A percentile compares a stretch with the other conserved stretches of the same genome.
phyloP scores from a whole-genome alignment of 1,140 invertebrate genomes.

The Eulimnadia texana region DNA sequence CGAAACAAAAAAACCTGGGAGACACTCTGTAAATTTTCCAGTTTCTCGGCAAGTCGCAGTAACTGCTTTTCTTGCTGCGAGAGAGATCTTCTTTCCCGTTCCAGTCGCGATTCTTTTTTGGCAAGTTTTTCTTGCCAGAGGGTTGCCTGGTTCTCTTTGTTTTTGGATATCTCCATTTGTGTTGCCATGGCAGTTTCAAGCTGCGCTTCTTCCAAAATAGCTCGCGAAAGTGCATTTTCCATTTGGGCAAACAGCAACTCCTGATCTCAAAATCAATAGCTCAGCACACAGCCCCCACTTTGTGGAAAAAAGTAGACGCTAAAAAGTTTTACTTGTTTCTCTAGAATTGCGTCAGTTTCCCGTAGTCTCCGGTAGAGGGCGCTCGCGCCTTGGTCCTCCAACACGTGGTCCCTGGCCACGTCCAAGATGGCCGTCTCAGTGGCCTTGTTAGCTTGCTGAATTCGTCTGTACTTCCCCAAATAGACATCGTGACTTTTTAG shows the following conservation, averaged over 20 bases:
- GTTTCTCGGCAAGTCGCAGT: constrained; percentile 2
- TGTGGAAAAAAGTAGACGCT: neutral
- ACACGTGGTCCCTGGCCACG: neutral
- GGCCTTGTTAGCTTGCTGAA: neutral
- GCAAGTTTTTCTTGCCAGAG: neutral
- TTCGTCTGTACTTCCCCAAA: neutral
- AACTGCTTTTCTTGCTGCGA: neutral
- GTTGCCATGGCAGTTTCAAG: constrained; percentile 31
- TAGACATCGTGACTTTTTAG: neutral
- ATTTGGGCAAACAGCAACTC: neutral
- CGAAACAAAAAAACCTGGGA: too few relatives aligned
- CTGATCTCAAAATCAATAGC: neutral
- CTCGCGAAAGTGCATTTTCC: neutral
- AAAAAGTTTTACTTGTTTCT: neutral
- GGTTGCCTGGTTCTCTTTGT: neutral
- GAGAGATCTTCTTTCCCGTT: neutral
- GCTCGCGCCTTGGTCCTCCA: neutral
- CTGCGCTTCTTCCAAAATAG: constrained; percentile 12
- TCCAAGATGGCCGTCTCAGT: neutral
- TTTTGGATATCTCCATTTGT: neutral
- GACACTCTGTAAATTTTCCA: constrained; percentile 32
- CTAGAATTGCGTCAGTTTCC: neutral
- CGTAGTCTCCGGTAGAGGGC: neutral
- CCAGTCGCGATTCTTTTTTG: neutral
- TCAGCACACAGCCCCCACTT: too few relatives aligned